Percentiles rank a stretch among this genome's conserved stretches.
These are phyloP conservation scores for Microtus ochrogaster DNA, from an alignment of 2,113 vertebrate species.

Conservation along the genomic window DNA sequence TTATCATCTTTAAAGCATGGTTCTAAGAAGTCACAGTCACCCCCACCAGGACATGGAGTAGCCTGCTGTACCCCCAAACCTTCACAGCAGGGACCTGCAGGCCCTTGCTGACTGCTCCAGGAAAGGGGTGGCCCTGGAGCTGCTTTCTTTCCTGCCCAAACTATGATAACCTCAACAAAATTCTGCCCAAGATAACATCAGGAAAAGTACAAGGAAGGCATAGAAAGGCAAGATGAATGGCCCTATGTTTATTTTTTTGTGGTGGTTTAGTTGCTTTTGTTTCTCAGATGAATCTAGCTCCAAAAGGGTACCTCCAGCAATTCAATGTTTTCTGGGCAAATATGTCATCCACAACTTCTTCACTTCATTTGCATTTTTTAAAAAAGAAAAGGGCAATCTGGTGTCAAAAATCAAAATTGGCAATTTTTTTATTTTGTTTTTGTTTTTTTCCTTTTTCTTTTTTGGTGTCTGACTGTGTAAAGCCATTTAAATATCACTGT, in stretches of 20 bases:
- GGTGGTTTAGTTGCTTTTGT: not conserved
- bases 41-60: not conserved
- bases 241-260: not conserved
- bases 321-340: constrained; percentile 53
- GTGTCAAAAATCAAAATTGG: constrained; percentile 59
- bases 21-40: not conserved
- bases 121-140: not conserved
- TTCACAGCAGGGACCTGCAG: not conserved
- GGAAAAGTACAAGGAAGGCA: not conserved
- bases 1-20: constrained; percentile 1
- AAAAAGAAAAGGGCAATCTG: constrained; percentile 49
- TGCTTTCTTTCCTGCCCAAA: not conserved
- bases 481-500: constrained; percentile 66
- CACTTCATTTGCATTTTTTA: constrained; percentile 57
- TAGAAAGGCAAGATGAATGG: not conserved
- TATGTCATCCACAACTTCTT: constrained; percentile 52
- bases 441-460: not conserved
- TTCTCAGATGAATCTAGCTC: constrained; percentile 45
- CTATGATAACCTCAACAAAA: not conserved
- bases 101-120: not conserved
- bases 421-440: not conserved
- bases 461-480: constrained; percentile 29
- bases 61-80: not conserved
- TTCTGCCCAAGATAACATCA: not conserved
- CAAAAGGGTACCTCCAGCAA: not conserved